Evolutionary conservation across 2,113 vertebrate species (phyloP).

Genomic region (Podarcis cretensis): DNA sequence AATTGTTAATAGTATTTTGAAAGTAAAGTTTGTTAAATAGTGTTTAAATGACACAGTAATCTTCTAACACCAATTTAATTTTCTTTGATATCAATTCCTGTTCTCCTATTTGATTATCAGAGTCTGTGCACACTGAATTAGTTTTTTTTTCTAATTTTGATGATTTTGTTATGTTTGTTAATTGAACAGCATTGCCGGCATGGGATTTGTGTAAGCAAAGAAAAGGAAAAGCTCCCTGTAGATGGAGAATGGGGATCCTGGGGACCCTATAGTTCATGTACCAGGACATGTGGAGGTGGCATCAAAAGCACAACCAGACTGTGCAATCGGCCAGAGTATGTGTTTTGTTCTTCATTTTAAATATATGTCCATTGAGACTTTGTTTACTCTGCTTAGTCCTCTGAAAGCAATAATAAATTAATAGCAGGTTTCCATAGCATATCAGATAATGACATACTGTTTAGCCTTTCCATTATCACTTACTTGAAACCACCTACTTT

Average conservation of each 20-base stretch:
- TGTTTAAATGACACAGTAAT: neutral
- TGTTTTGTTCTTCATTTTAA: conserved; percentile 58
- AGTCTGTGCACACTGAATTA: neutral
- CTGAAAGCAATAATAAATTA: neutral
- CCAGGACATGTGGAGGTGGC: conserved; percentile 94
- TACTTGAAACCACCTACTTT: neutral
- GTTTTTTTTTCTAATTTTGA: neutral
- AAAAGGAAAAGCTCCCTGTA: conserved; percentile 85
- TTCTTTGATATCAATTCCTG: neutral
- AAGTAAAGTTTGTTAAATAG: neutral
- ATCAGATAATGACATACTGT: neutral
- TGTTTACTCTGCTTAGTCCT: neutral
- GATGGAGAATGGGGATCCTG: conserved; percentile 95
- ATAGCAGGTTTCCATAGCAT: neutral
- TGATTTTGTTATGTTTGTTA: conserved; percentile 43
- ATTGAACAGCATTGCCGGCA: conserved; percentile 87
- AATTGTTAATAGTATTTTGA: neutral
- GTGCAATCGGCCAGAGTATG: conserved; percentile 95
- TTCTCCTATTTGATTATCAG: neutral
- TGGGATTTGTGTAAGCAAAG: conserved; percentile 91
- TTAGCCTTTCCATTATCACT: neutral
- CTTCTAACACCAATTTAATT: neutral
- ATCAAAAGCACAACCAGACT: conserved; percentile 88
- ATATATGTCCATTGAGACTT: conserved; percentile 13
- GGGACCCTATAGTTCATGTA: conserved; percentile 91